Conservation (phyloP, 2,113 vertebrate species). For the Sciurus niger region DNA sequence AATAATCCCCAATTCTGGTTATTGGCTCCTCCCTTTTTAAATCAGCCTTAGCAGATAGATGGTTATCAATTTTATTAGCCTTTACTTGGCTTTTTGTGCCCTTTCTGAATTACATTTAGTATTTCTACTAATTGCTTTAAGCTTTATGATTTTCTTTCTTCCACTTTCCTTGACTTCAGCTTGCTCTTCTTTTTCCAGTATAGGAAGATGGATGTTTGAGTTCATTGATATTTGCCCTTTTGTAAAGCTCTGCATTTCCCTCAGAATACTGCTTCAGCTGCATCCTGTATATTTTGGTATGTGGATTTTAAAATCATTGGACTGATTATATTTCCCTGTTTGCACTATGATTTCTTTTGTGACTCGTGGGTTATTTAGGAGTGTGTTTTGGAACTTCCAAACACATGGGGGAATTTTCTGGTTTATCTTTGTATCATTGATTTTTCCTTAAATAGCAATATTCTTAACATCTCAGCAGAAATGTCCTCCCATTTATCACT, state of each 20-base stretch:
- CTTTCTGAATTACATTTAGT: neutral
- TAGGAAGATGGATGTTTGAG: neutral
- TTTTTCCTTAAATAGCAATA: neutral
- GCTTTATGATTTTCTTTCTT: neutral
- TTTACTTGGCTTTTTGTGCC: neutral
- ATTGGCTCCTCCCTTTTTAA: neutral
- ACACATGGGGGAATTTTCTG: neutral
- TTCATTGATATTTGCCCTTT: neutral
- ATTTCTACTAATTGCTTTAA: neutral
- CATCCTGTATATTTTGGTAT: neutral
- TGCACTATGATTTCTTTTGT: neutral
- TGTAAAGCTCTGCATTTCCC: neutral
- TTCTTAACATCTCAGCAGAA: neutral
- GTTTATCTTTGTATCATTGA: constrained; percentile 18
- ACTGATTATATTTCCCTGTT: neutral
- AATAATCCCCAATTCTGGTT: neutral
- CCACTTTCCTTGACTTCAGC: neutral
- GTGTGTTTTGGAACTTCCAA: constrained; percentile 8
- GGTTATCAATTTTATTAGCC: neutral
- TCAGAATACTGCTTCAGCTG: neutral
- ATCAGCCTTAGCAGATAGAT: neutral
- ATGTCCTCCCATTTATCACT: neutral
- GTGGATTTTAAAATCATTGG: neutral
- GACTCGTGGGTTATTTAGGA: constrained; percentile 11
- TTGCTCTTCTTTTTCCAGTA: constrained; percentile 4